phyloP scores from a whole-genome alignment of 2,888 invertebrate species.

The Apotomis capreana region DNA sequence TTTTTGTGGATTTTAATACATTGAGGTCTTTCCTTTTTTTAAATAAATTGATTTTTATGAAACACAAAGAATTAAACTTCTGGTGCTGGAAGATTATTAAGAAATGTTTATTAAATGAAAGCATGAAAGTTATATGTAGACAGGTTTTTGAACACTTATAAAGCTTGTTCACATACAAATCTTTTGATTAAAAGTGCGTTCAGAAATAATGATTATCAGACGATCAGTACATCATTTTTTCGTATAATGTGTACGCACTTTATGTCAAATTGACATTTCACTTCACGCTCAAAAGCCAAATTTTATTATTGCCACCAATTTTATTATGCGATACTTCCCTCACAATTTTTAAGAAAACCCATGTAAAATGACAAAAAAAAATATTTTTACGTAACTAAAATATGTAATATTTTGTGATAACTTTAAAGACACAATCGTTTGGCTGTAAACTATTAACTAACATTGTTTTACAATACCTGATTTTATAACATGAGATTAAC shows the following conservation, averaged over 20 bases:
- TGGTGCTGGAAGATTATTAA: too few species aligned
- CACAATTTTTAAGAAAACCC: too few species aligned
- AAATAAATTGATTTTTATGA: neutral
- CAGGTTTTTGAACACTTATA: slow-evolving; percentile 13
- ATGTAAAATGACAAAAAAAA: too few species aligned
- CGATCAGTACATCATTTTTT: neutral
- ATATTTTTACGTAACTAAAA: too few species aligned
- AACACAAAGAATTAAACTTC: neutral
- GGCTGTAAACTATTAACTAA: neutral
- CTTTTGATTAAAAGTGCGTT: neutral
- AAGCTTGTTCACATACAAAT: neutral
- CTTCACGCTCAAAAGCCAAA: neutral
- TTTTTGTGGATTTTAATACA: too few species aligned
- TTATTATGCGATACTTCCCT: too few species aligned
- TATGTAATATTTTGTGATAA: too few species aligned
- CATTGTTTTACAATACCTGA: neutral
- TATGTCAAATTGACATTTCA: slow-evolving; percentile 24
- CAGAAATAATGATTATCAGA: neutral
- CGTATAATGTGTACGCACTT: neutral
- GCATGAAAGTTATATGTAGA: neutral
- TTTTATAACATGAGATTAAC: neutral
- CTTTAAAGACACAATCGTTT: too few species aligned
- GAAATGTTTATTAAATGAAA: neutral
- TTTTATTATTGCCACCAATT: too few species aligned
- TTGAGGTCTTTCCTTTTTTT: too few species aligned